Conservation (phyloP, 1,140 invertebrate genomes). For the Charaxes varanes region DNA sequence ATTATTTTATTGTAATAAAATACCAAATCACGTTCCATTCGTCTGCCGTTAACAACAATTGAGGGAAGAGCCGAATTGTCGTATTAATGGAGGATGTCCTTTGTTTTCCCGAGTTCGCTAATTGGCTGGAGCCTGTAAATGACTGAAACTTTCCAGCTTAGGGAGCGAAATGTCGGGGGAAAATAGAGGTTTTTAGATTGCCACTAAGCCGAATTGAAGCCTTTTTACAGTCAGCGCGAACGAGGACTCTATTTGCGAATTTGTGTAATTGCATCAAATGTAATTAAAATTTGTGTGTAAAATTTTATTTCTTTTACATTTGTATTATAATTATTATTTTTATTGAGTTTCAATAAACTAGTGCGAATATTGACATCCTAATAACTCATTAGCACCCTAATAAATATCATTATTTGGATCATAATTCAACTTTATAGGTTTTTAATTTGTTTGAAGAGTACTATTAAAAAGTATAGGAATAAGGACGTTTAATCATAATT, state of each 20-base stretch:
- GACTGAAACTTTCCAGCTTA: constrained; percentile 5
- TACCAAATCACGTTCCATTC: background rate
- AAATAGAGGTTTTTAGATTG: constrained; percentile 3
- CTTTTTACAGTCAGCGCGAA: background rate
- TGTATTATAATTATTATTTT: no score
- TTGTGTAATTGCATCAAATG: no score
- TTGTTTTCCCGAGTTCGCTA: constrained; percentile 9
- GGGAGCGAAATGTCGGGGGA: background rate
- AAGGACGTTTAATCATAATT: no score
- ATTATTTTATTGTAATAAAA: constrained; percentile 5
- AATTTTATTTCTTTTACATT: no score
- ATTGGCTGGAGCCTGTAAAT: constrained; percentile 9
- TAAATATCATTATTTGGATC: no score
- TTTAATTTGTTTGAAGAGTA: no score
- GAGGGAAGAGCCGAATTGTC: constrained; percentile 5
- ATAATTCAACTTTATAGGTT: no score
- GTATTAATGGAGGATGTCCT: constrained; percentile 10
- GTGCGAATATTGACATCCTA: no score
- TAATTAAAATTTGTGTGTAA: no score
- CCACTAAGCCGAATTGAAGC: background rate
- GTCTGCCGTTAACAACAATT: constrained; percentile 5
- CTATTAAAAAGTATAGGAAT: no score
- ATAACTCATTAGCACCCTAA: no score
- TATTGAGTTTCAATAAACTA: no score
- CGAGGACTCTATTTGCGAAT: background rate